These are phyloP conservation scores for Hafferia zeledoni DNA, from an alignment of 2,797 vertebrate species.

Conservation along the genomic window DNA sequence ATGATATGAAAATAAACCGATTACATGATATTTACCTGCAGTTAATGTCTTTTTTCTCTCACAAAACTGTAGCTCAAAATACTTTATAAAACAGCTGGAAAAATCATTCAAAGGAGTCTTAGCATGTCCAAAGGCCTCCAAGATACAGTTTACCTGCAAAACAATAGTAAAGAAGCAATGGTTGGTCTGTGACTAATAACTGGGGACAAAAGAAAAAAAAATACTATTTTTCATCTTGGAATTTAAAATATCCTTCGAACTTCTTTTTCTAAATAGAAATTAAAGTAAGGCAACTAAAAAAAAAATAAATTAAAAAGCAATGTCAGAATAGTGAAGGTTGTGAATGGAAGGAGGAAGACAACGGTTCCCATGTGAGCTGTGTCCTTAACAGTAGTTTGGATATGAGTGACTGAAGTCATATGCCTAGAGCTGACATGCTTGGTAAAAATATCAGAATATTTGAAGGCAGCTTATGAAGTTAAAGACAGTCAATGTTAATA, in stretches of 20 bases:
- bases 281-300: not conserved
- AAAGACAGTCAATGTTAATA: not conserved
- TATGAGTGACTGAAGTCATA: not conserved
- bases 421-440: not conserved
- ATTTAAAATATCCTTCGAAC: not conserved
- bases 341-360: not conserved
- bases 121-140: slow-evolving; percentile 94
- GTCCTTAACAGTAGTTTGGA: not conserved
- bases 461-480: not conserved
- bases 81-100: slow-evolving; percentile 92
- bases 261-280: not conserved
- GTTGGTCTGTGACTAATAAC: not conserved
- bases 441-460: not conserved
- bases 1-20: not conserved
- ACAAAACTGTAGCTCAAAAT: slow-evolving; percentile 89
- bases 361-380: accelerated
- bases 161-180: not conserved
- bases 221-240: not conserved
- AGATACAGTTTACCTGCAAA: slow-evolving; percentile 85
- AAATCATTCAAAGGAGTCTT: slow-evolving; percentile 86
- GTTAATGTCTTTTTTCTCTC: slow-evolving; percentile 81
- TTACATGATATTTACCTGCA: slow-evolving; percentile 79
- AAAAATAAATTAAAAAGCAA: not conserved
- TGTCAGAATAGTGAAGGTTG: not conserved
- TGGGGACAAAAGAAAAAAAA: no score